Base-by-base conservation (phyloP, 2,888 invertebrate genomes). In the Pristionchus arcanus region DNA sequence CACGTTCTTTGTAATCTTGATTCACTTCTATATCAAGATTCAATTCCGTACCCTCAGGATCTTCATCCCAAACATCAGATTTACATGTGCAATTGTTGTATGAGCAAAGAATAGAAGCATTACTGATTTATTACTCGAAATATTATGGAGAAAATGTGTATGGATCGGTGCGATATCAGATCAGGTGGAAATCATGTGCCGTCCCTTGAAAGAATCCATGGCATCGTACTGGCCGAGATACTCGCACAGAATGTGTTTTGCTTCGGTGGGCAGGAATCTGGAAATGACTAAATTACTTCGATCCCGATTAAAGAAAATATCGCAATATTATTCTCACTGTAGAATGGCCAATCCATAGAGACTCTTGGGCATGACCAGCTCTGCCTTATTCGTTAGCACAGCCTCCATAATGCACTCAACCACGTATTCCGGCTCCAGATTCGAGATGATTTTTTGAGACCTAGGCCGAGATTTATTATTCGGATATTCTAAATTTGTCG, bases 321-420 rank as follows among this genome's bases (percentile, higher is more conserved):
- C n/a, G n/a, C n/a, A n/a, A n/a, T n/a, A 66, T 11, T 16, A 66
- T 31, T 31, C 68, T 74, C 25, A 74, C 74, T 74, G n/a, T 5
- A 74, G 74, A 15, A 37, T 7, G 13, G 49, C n/a, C 28, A 81
- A 94, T 86, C 97, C 93, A 59, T 85, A 85, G 9, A 59, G 34
- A n/a, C 55, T 31, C 25, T 59, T 55, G 31, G 84, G 59, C 55
- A 85, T 85, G 0, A 28, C 9, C 7, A 85, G 55, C 34, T 85
- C 84, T 31, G 55, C 59, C 19, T 85, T 97, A 95, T 98, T 97
- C 93, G 96, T 96, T 66, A 96, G 96, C 92, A 98, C 97, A 53
- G 97, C 98, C 55, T 96, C 96, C 91, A 98, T 96, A 86, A 98
- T 97, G 93, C 97, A 97, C 94, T 97, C 97, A 7, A 97, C 98